Evolutionary conservation across 2,113 vertebrate genomes (phyloP), one percentile per base, ranked within the genome.

Genomic region (Laticauda colubrina): DNA sequence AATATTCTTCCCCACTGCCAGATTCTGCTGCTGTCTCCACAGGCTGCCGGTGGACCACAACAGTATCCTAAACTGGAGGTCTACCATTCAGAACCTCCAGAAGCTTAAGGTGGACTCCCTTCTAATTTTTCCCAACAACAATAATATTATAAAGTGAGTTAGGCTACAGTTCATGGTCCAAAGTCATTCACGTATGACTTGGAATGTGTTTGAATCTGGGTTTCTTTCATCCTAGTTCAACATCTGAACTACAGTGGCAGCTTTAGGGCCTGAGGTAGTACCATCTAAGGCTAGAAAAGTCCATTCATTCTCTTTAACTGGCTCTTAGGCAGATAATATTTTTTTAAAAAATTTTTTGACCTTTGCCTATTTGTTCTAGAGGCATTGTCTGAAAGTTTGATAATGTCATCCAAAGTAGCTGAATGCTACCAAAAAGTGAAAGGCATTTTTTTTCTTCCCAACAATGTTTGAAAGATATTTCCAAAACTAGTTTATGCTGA

Each of bases 381-480:
- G 34, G 48, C 9, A 5, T 75, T 21, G 20, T 20, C 26, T 53
- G 9, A 81, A 53, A n/a, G 7, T 29, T 54, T 34, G 51, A 54
- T 55, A n/a, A 55, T 43, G 3, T 54, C 23, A 55, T 9, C 29
- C 24, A 43, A 39, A 54, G 90, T 51, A 91, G 3, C 24, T 48
- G 81, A 18, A 48, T 87, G 51, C 69, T 64, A 34, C n/a, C 26
- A 20, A 23, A 57, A 86, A 91, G 34, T 48, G 53, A 43, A 11
- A 14, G 20, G 88, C 2, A 4, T 0, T 0, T 0, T 0, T 0
- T 0, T 0, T 0, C 3, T 92, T 93, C 2, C 24, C 6, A 5
- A 1, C 3, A 53, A 90, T 69, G 15, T 90, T 89, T 92, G 69
- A 95, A 95, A 90, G 26, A 75, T 93, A 95, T 86, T 1, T 91